Conservation (phyloP, 2,888 invertebrate genomes). For the Notodonta dromedarius region DNA sequence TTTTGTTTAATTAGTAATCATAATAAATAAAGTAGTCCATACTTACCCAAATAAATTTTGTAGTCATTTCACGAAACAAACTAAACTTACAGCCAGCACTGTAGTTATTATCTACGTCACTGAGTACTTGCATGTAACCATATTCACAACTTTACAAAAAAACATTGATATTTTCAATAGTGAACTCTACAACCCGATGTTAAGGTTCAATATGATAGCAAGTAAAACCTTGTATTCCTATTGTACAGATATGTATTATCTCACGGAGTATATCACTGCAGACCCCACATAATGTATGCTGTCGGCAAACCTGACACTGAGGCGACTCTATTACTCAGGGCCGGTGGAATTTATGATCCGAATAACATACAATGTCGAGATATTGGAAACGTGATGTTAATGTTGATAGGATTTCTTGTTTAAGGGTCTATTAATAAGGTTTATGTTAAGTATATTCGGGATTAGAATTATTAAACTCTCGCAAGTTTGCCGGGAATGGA, state of each 20-base stretch:
- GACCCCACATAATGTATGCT: constrained; percentile 67
- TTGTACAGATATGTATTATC: constrained; percentile 26
- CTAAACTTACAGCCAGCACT: neutral
- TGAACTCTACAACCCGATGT: constrained; percentile 18
- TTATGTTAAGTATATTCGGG: neutral
- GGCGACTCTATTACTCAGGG: constrained; percentile 72
- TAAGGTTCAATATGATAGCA: constrained; percentile 20
- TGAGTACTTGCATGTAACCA: constrained; percentile 21
- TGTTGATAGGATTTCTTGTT: constrained; percentile 52
- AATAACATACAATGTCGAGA: constrained; percentile 69
- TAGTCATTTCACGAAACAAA: neutral
- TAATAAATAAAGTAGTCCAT: no score
- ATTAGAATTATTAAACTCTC: neutral
- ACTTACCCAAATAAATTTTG: no score
- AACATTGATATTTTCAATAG: constrained; percentile 5
- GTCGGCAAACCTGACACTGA: constrained; percentile 66
- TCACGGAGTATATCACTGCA: constrained; percentile 49
- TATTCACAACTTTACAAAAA: neutral
- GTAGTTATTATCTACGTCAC: neutral
- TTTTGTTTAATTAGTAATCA: no score
- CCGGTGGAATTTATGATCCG: constrained; percentile 73
- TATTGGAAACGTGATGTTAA: constrained; percentile 78
- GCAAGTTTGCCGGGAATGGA: no score
- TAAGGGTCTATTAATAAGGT: constrained; percentile 5
- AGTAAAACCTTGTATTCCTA: constrained; percentile 18